Evolutionary conservation across 2,888 invertebrate genomes (phyloP).

Genomic region (Hydriomena furcata): DNA sequence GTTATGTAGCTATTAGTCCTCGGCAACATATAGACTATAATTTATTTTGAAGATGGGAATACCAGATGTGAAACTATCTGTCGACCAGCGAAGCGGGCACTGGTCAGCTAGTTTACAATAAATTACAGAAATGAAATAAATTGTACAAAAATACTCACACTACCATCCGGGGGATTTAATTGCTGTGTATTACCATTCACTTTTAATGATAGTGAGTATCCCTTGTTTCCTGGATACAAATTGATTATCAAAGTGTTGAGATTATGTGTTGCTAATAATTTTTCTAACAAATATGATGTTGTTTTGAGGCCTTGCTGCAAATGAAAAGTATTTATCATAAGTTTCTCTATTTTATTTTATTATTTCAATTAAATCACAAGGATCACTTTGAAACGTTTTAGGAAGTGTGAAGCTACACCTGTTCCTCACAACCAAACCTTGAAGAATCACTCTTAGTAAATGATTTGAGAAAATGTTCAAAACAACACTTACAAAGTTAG

Average conservation of each 20-base stretch:
- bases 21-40: no score
- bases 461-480: not conserved
- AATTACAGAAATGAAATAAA: no score
- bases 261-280: slow-evolving; percentile 92
- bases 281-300: slow-evolving; percentile 90
- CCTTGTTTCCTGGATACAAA: slow-evolving; percentile 95
- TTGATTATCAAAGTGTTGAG: slow-evolving; percentile 95
- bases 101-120: no score
- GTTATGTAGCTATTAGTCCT: no score
- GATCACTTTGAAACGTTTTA: no score
- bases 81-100: no score
- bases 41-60: no score
- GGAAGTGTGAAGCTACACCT: no score
- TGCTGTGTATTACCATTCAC: slow-evolving; percentile 82
- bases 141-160: slow-evolving; percentile 57
- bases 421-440: no score
- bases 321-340: slow-evolving; percentile 12
- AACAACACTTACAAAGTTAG: slow-evolving; percentile 68
- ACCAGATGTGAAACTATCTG: no score
- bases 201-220: slow-evolving; percentile 89
- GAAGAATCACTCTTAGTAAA: not conserved
- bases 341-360: no score
- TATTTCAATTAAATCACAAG: no score
- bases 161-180: slow-evolving; percentile 70
- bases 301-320: slow-evolving; percentile 84